Evolutionary conservation across 2,888 invertebrate species (phyloP).

Genomic region (Drosophila ustulata): DNA sequence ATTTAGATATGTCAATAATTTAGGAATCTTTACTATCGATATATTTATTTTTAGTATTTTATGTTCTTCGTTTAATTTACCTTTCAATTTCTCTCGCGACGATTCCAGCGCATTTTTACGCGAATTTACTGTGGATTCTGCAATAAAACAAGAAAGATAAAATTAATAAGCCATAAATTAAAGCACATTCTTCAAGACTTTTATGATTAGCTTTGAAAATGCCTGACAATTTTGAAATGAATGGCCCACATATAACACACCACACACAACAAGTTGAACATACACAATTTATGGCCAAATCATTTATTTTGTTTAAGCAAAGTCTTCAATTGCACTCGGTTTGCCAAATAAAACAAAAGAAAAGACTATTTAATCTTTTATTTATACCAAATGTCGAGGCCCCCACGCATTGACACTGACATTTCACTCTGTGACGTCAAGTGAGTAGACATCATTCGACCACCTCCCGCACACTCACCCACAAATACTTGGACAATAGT

Average conservation of each 20-base stretch:
- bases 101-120: slow-evolving; percentile 78
- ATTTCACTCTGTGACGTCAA: slow-evolving; percentile 71
- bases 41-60: not conserved
- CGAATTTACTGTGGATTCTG: slow-evolving; percentile 80
- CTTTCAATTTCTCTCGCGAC: slow-evolving; percentile 76
- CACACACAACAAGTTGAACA: not conserved
- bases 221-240: not conserved
- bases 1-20: no score
- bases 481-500: slow-evolving; percentile 25
- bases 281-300: slow-evolving; percentile 6
- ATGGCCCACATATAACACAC: not conserved
- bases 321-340: slow-evolving; percentile 2
- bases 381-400: slow-evolving; percentile 52
- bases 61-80: slow-evolving; percentile 47
- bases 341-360: slow-evolving; percentile 27
- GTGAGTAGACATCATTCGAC: slow-evolving; percentile 28
- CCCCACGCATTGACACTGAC: slow-evolving; percentile 79
- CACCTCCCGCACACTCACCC: slow-evolving; percentile 5
- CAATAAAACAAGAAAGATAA: slow-evolving; percentile 30
- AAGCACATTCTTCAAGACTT: not conserved
- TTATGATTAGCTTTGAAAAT: slow-evolving; percentile 2
- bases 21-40: not conserved
- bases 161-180: slow-evolving; percentile 11
- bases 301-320: slow-evolving; percentile 11
- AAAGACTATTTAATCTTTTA: slow-evolving; percentile 41